Evolutionary conservation across 92 coral and sea anemone genomes (phyloP).

Genomic region (Phenganax stokvisi): DNA sequence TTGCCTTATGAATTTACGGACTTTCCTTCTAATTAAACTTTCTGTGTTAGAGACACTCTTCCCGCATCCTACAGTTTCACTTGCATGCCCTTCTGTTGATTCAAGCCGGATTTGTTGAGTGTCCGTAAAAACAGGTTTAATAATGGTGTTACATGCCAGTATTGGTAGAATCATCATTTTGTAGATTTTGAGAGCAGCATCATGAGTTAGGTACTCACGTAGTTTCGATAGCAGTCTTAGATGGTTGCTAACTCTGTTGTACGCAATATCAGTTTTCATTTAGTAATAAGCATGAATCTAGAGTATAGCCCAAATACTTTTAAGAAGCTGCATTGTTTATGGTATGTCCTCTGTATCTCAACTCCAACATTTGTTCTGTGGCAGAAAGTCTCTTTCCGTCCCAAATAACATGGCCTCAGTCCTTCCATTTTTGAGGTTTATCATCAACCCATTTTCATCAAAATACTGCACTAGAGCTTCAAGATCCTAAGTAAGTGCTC

Average conservation of each 20-base stretch:
- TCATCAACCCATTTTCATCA: neutral
- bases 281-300: neutral
- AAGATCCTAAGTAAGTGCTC: slow-evolving; percentile 7
- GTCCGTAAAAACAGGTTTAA: neutral
- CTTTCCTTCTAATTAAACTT: slow-evolving; percentile 4
- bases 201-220: neutral
- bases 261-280: slow-evolving; percentile 3
- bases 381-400: neutral
- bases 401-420: slow-evolving; percentile 1
- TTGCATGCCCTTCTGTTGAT: neutral
- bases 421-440: slow-evolving; percentile 2
- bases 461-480: neutral
- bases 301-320: slow-evolving; percentile 1
- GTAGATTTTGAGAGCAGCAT: slow-evolving; percentile 8
- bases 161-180: slow-evolving; percentile 14
- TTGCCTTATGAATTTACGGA: neutral
- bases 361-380: neutral
- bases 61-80: slow-evolving; percentile 13
- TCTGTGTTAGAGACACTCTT: neutral
- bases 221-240: slow-evolving; percentile 9
- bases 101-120: neutral
- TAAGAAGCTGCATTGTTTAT: neutral
- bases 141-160: neutral
- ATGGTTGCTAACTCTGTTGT: slow-evolving; percentile 12
- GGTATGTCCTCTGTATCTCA: neutral